These are phyloP conservation scores for Artibeus jamaicensis DNA, from an alignment of 2,797 vertebrate genomes.

Conservation along the genomic window DNA sequence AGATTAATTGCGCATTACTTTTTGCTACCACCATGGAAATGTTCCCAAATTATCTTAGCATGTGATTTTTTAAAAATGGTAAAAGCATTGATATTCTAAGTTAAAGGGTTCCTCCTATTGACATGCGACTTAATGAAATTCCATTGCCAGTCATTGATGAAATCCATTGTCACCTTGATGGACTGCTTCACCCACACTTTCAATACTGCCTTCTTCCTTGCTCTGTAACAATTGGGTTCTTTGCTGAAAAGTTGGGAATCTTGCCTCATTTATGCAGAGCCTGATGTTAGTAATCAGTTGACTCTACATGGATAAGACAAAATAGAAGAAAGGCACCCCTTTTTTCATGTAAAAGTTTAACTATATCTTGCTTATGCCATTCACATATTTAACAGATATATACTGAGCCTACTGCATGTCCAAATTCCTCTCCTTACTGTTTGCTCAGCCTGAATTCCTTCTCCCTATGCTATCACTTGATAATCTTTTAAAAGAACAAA, in stretches of 20 bases:
- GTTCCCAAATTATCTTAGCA: constrained; percentile 35
- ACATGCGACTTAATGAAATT: constrained; percentile 74
- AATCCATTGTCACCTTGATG: constrained; percentile 54
- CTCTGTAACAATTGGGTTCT: background rate
- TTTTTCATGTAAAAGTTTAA: background rate
- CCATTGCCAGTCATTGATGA: constrained; percentile 58
- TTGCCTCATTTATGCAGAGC: constrained; percentile 15
- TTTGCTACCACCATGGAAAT: constrained; percentile 6
- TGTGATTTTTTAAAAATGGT: background rate
- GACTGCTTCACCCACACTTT: constrained; percentile 16
- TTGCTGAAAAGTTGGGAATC: constrained; percentile 21
- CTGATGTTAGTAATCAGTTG: constrained; percentile 39
- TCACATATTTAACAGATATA: constrained; percentile 10
- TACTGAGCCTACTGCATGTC: background rate
- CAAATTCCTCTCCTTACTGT: background rate
- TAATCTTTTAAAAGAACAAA: background rate
- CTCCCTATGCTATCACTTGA: fast-evolving
- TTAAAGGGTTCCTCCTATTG: constrained; percentile 52
- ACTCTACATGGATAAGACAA: constrained; percentile 38
- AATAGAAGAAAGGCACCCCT: background rate
- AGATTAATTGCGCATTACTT: constrained; percentile 57
- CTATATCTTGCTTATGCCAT: background rate
- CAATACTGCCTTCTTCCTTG: background rate
- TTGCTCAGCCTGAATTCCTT: background rate
- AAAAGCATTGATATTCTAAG: constrained; percentile 55